A percentile compares a stretch with the other conserved stretches of the same genome.
Conservation (phyloP, 2,888 invertebrate genomes). For the Ochropleura plecta region DNA sequence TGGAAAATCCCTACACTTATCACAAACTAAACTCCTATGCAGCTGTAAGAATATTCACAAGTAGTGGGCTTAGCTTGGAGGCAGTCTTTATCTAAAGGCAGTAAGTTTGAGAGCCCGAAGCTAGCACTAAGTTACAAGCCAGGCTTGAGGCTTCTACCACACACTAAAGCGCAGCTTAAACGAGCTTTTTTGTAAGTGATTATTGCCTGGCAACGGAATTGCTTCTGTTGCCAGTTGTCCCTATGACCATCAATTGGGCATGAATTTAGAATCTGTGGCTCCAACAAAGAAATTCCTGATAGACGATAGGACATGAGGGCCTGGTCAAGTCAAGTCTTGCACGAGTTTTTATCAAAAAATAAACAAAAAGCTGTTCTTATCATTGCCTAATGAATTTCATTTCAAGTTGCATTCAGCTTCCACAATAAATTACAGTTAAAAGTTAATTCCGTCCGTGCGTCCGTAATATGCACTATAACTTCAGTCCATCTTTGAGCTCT, state of each 20-base stretch:
- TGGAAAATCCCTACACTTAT: neutral
- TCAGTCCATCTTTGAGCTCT: conserved; percentile 51
- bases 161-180: conserved; percentile 19
- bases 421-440: conserved; percentile 10
- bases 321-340: no score
- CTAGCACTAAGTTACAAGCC: conserved; percentile 61
- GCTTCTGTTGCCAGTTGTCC: no score
- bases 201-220: neutral
- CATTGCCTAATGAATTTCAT: neutral
- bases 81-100: conserved; percentile 51
- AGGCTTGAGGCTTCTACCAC: conserved; percentile 32
- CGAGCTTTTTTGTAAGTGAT: neutral
- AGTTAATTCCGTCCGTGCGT: conserved; percentile 26
- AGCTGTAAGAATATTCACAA: conserved; percentile 28
- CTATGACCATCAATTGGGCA: no score
- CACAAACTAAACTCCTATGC: conserved; percentile 37
- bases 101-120: conserved; percentile 59
- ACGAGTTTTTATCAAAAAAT: no score
- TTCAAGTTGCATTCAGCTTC: no score
- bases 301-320: no score
- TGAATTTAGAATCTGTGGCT: no score
- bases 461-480: conserved; percentile 36
- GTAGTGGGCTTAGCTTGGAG: conserved; percentile 28
- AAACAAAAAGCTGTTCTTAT: no score
- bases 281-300: no score